Evolutionary conservation across 2,797 vertebrate species (phyloP), one percentile per base, ranked within the genome.

Genomic region (Pantherophis alleghaniensis): DNA sequence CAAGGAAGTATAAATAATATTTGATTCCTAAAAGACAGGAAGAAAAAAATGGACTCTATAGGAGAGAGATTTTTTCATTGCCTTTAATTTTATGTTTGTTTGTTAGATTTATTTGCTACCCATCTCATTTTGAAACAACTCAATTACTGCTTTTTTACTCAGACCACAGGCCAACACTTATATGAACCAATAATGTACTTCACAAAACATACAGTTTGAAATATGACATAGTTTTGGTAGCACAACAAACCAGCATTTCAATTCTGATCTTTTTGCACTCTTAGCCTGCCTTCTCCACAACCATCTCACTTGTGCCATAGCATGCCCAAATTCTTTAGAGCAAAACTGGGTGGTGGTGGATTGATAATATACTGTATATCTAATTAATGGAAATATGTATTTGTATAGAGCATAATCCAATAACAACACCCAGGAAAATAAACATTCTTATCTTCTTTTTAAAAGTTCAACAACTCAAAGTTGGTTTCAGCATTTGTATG

Each of bases 101-200:
- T 37, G 32, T 37, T 74, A 3, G 69, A 37, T 37, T 37, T 32
- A 74, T 74, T 74, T 74, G 66, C 6, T 6, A 74, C 6, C n/a
- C n/a, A 74, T 74, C 16, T 74, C 7, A 74, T 74, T 74, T 74
- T 74, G 16, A 74, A 74, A 20, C 32, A 37, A 37, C 69, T 74
- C 16, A 74, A 74, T 37, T 74, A 18, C 91, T 55, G 22, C 90
- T 92, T 94, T 91, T 83, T 60, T 89, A 57, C 93, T 26, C 9
- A 32, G 20, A 32, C 20, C 91, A 86, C 6, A 93, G 66, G 51
- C 55, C 79, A 95, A 93, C 56, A 91, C 47, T 91, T 10, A 93
- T 7, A 92, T 53, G 47, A 92, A 87, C 10, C 26, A 92, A 90
- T 63, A 88, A 24, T 91, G 89, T 89, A 91, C 42, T 87, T 60